These are phyloP conservation scores for Trypoxylus dichotomus DNA, from an alignment of 1,140 invertebrate genomes.

Conservation along the genomic window DNA sequence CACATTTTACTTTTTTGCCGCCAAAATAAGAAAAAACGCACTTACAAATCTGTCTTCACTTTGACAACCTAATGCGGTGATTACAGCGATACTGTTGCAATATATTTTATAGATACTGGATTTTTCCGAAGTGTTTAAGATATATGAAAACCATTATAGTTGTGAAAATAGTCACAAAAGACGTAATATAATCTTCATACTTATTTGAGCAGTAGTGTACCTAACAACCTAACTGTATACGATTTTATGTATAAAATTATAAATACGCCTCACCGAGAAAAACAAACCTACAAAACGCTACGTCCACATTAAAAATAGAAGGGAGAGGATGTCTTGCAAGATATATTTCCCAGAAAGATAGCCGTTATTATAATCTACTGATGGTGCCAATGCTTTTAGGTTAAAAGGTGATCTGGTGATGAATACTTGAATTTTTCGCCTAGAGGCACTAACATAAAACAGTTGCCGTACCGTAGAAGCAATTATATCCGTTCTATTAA, in stretches of 20 bases:
- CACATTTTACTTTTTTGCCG: too few relatives aligned
- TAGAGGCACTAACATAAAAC: constrained; percentile 9
- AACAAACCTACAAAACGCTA: background rate
- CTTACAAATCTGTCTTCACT: too few relatives aligned
- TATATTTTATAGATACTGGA: too few relatives aligned
- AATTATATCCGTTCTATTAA: constrained; percentile 7
- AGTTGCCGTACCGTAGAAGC: background rate
- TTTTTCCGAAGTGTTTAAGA: too few relatives aligned
- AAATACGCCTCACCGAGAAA: background rate
- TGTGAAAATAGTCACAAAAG: too few relatives aligned
- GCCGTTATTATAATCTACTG: constrained; percentile 10
- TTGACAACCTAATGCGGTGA: too few relatives aligned
- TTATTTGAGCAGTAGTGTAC: too few relatives aligned
- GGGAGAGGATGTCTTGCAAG: background rate
- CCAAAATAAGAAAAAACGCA: too few relatives aligned
- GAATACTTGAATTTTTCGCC: constrained; percentile 53
- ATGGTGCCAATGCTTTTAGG: constrained; percentile 51
- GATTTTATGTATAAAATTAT: background rate
- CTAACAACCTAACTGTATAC: too few relatives aligned
- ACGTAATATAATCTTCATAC: too few relatives aligned
- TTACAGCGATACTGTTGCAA: too few relatives aligned
- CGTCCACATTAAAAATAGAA: constrained; percentile 12
- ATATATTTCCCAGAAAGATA: constrained; percentile 1
- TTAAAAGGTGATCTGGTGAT: constrained; percentile 56
- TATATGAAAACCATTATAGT: too few relatives aligned